Percentiles rank a stretch among this genome's conserved stretches.
Conservation (phyloP, 2,797 vertebrate species). For the Peromyscus nudipes region DNA sequence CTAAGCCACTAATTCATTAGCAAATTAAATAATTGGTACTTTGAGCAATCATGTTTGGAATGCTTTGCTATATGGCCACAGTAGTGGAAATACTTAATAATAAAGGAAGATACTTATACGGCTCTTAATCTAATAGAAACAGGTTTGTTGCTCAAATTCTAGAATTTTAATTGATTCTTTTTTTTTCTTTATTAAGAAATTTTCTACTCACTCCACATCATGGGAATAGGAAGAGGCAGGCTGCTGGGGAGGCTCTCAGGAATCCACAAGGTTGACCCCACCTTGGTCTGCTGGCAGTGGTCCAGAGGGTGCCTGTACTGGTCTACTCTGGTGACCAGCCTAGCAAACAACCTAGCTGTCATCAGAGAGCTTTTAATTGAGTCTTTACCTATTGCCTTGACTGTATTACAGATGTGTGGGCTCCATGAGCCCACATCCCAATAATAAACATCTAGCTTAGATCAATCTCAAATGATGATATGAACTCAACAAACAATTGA, state of each 20-base stretch:
- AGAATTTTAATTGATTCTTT: background rate
- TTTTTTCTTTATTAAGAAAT: too few species aligned
- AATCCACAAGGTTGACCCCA: too few species aligned
- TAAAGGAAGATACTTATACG: background rate
- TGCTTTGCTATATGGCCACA: background rate
- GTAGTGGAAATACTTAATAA: background rate
- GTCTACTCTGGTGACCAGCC: too few species aligned
- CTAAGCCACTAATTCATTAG: background rate
- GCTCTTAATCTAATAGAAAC: background rate
- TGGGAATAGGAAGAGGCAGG: too few species aligned
- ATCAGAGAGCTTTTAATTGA: background rate
- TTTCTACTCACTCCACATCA: too few species aligned
- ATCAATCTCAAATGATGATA: background rate
- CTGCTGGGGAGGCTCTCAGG: too few species aligned
- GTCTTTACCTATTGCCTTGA: background rate
- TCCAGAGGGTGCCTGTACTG: too few species aligned
- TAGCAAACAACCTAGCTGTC: too few species aligned
- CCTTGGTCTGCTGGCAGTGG: too few species aligned
- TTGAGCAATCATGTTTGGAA: background rate
- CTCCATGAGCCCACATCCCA: background rate
- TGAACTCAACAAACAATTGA: background rate
- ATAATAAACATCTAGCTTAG: background rate
- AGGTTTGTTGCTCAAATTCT: background rate
- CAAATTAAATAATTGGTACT: background rate
- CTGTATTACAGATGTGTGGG: background rate